These are phyloP conservation scores for Pithys albifrons DNA, from an alignment of 2,113 vertebrate species.

Conservation along the genomic window DNA sequence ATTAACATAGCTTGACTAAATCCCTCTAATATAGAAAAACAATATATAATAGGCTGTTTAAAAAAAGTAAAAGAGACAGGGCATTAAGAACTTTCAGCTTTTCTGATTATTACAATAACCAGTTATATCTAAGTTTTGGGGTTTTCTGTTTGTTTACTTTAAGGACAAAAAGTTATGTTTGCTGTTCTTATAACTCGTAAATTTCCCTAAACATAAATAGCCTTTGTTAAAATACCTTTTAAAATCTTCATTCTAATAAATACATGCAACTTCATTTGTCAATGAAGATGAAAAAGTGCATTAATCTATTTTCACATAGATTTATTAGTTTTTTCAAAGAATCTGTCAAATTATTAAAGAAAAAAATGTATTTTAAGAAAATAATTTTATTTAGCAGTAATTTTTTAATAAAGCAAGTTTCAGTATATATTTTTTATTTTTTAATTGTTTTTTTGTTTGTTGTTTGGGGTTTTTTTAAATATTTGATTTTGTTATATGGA, in stretches of 20 bases:
- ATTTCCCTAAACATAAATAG: not conserved
- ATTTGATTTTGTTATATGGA: not conserved
- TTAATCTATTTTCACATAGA: not conserved
- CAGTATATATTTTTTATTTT: not conserved
- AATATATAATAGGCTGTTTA: fast-evolving
- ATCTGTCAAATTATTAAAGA: not conserved
- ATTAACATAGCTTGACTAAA: not conserved
- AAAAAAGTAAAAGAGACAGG: not conserved
- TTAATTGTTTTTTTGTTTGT: too few species aligned
- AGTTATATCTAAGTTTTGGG: not conserved
- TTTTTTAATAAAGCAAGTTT: not conserved
- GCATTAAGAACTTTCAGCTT: not conserved
- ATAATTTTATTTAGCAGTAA: not conserved
- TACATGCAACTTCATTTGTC: not conserved
- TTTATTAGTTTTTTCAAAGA: not conserved
- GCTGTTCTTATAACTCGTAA: not conserved
- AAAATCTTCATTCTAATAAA: not conserved
- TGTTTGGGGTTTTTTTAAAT: not conserved
- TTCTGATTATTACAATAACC: not conserved
- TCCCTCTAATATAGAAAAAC: not conserved
- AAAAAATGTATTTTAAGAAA: not conserved
- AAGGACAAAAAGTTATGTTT: not conserved
- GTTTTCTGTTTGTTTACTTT: not conserved
- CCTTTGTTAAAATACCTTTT: not conserved
- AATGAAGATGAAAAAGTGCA: not conserved